Base-by-base conservation (phyloP, 2,113 vertebrate genomes). In the Xyrauchen texanus region DNA sequence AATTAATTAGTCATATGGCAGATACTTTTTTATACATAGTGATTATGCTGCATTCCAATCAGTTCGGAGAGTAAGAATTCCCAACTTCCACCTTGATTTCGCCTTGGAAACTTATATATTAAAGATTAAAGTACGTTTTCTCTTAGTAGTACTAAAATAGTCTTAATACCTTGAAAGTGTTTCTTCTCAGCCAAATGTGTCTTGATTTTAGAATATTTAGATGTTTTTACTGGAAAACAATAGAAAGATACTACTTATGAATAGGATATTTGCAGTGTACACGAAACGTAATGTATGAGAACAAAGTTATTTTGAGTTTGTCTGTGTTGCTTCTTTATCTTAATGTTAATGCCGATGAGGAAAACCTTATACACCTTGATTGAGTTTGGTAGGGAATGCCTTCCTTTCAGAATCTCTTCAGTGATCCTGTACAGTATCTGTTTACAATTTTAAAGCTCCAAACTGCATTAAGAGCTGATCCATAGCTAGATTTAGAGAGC, bases 311-410 rank as follows among this genome's bases (percentile, higher is more conserved):
- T 34, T 34, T 0, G n/a, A n/a, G 5, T n/a, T 58, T n/a, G 15
- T 58, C 55, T 3, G 15, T 21, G 13, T 47, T 60, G 71, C 7
- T 34, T 0, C 46, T 74, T 68, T 6, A 12, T 2, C 52, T 53
- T 15, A 11, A 6, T 68, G 57, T 68, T 72, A 77, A 34, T 62
- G 15, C 34, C 64, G 34, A 51, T 42, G 60, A 51, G 21, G n/a
- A 73, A 61, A 4, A 34, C 21, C 12, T 8, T 74, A 51, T 74
- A 80, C 11, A 16, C 53, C 68, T 52, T 75, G 61, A 52, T 55
- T 64, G 60, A 49, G 68, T 74, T 75, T 81, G 70, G 64, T 45
- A 68, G 76, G 67, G 69, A 81, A 68, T 81, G 16, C 67, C 70
- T 76, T 52, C 34, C 34, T 21, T 46, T 58, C 9, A 4, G 9